Percentiles rank a stretch among this genome's conserved stretches.
phyloP scores from a whole-genome alignment of 1,140 invertebrate species.

The Cepaea nemoralis region DNA sequence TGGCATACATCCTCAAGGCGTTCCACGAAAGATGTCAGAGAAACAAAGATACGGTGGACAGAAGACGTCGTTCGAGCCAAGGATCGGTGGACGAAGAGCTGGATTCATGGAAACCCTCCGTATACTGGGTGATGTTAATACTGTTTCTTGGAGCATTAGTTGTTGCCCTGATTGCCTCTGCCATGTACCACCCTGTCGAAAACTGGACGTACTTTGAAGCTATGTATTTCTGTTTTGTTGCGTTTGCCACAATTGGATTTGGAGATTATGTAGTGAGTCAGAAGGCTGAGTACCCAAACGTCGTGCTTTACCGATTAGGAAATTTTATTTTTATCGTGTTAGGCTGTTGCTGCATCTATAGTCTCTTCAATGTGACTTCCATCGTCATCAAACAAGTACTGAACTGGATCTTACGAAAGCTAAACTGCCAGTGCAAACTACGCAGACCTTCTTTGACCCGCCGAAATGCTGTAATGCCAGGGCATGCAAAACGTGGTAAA shows the following conservation, averaged over 20 bases:
- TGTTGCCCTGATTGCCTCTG: constrained; percentile 76
- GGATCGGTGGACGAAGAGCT: constrained; percentile 73
- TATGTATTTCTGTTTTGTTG: constrained; percentile 81
- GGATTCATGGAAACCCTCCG: constrained; percentile 79
- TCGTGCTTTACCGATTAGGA: constrained; percentile 75
- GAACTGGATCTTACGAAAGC: constrained; percentile 77
- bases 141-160: constrained; percentile 74
- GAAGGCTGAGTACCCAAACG: constrained; percentile 70
- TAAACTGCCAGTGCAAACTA: constrained; percentile 71
- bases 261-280: constrained; percentile 80
- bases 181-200: constrained; percentile 77
- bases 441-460: constrained; percentile 61
- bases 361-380: constrained; percentile 81
- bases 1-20: constrained; percentile 77
- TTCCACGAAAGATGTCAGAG: constrained; percentile 75
- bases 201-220: constrained; percentile 79
- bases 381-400: constrained; percentile 81
- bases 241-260: constrained; percentile 82
- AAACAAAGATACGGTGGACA: constrained; percentile 59
- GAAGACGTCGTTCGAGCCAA: constrained; percentile 61
- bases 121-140: constrained; percentile 82
- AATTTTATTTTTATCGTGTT: constrained; percentile 78
- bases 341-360: constrained; percentile 81
- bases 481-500: constrained; percentile 55
- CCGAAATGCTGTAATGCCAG: constrained; percentile 71